Evolutionary conservation across 30 jellyfish, hydroid and myxozoan species (phyloP), one percentile per base, ranked within the genome.

Genomic region (Phacellophora camtschatica): DNA sequence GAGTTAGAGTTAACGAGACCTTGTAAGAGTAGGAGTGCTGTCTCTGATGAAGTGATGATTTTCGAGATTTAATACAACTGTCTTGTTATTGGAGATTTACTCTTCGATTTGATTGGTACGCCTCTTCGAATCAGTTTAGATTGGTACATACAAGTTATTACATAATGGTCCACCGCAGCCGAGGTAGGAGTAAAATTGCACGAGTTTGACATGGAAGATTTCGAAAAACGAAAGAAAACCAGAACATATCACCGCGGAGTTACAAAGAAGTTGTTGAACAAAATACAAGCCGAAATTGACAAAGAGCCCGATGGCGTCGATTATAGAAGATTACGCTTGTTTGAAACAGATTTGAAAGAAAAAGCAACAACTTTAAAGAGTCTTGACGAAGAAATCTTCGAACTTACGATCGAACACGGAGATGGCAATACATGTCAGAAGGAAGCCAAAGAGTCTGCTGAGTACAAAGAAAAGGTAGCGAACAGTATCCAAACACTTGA

Each of bases 81-180:
- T 43, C 12, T n/a, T 43, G 56, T 43, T n/a, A n/a, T n/a, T n/a
- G n/a, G n/a, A n/a, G n/a, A n/a, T 15, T 55, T 31, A 24, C 25
- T 41, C 61, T 23, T 16, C 29, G 68, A 41, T 2, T 65, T 65
- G 79, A 65, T 62, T 0, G 34, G 0, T 3, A 31, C 42, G 18
- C 4, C 58, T n/a, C 56, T 59, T 59, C n/a, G 64, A 49, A 24
- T 31, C 48, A 59, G 48, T n/a, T n/a, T n/a, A n/a, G n/a, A n/a
- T n/a, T n/a, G n/a, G n/a, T n/a, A n/a, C n/a, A n/a, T 65, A 27
- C 35, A 55, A 27, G 69, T 65, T 37, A 65, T 13, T 0, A 3
- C 79, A 65, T 65, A 16, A 33, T 1, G 70, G 79, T 65, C 79
- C 79, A 65, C 79, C 61, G 68, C 54, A 65, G 76, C 79, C 59